These are phyloP conservation scores for Rapana venosa DNA, from an alignment of 2,888 invertebrate genomes.

Conservation along the genomic window DNA sequence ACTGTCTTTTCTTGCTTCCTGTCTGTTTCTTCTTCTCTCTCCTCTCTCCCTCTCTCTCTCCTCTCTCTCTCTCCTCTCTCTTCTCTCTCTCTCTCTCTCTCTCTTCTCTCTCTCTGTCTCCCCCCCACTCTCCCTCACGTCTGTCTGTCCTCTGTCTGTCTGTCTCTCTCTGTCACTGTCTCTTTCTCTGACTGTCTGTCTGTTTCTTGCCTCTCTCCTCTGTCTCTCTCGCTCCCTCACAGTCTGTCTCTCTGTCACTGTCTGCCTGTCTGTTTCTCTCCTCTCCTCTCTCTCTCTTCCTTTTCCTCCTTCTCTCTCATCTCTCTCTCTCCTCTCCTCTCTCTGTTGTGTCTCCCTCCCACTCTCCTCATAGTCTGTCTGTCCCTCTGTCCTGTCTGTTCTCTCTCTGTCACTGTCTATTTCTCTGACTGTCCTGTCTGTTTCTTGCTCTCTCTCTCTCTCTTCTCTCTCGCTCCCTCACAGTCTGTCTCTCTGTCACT, in stretches of 20 bases:
- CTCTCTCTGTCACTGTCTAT: too few species aligned
- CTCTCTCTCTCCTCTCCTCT: too few species aligned
- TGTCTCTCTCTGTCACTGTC: too few species aligned
- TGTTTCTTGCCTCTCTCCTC: background rate
- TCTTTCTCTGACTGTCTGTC: background rate
- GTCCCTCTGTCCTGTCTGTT: too few species aligned
- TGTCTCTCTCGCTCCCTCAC: background rate
- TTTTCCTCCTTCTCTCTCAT: background rate
- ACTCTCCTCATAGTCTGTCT: background rate
- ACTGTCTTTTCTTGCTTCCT: background rate
- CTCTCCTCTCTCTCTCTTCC: background rate
- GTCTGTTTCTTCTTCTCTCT: background rate
- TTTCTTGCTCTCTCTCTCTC: background rate
- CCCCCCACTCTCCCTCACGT: background rate
- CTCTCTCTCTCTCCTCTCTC: background rate
- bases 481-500: background rate
- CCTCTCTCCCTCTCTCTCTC: constrained; percentile 14
- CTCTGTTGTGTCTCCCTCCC: too few species aligned
- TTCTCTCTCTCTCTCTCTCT: too few species aligned
- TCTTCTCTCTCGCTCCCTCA: background rate
- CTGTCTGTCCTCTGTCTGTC: background rate
- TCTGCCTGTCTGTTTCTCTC: background rate
- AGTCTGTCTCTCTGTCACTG: background rate
- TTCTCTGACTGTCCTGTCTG: too few species aligned
- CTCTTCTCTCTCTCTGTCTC: constrained; percentile 12